Evolutionary conservation across 2,888 invertebrate genomes (phyloP), one percentile per base, ranked within the genome.

Genomic region (Reticulitermes lucifugus): DNA sequence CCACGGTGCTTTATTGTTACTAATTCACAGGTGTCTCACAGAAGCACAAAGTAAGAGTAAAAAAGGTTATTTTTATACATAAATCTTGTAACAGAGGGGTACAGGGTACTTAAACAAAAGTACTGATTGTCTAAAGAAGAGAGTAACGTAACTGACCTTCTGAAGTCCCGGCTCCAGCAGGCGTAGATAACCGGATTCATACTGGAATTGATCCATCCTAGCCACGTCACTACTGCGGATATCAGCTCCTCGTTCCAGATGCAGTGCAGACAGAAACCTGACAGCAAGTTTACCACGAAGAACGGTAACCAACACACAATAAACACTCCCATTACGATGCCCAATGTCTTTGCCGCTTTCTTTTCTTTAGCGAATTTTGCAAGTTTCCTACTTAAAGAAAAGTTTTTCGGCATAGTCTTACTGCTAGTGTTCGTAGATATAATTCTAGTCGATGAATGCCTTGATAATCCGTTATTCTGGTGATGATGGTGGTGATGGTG

Each of bases 141-240:
- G 18, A 51, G 14, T 18, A 55, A 55, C 55, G 55, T 18, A 29
- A 90, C 93, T 93, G 90, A 97, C 97, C 97, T 96, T 92, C 97
- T 93, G 91, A 99, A 99, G 91, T 99, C 99, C 89, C 97, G 94
- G 92, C 98, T 98, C 96, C 98, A 98, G 90, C 98, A 98, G n/a
- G 98, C 98, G 91, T 99, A 99, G 90, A 99, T 99, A 88, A 98
- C 97, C 0, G 98, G 98, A 92, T 98, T 98, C 98, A 98, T 98
- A 87, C 97, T 96, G 79, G 97, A 97, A 91, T 98, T 98, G 91
- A 98, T 96, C 98, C 98, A 98, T 83, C 98, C 98, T 73, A 98
- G 93, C 98, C 98, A 98, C 88, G 97, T 97, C 86, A 98, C 97
- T 86, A 98, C 94, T 73, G 97, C 96, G 87, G 96, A 95, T 51